Evolutionary conservation across 2,888 invertebrate genomes (phyloP).

Genomic region (Cactoblastis cactorum): DNA sequence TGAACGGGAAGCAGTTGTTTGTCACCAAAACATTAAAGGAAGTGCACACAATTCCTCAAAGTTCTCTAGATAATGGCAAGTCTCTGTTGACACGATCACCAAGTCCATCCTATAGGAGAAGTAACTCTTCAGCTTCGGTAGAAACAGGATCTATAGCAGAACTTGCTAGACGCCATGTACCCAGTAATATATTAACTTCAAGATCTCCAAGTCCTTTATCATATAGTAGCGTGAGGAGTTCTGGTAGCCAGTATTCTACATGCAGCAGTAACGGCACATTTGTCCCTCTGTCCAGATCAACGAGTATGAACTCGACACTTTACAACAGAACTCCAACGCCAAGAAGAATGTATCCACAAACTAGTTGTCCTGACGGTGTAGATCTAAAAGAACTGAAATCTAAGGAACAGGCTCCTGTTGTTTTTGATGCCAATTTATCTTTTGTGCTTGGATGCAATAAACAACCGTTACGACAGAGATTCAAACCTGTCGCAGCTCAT

Average conservation of each 20-base stretch:
- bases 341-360: slow-evolving; percentile 84
- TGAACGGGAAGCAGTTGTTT: slow-evolving; percentile 60
- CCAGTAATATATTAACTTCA: slow-evolving; percentile 55
- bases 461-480: slow-evolving; percentile 83
- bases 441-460: slow-evolving; percentile 87
- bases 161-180: slow-evolving; percentile 63
- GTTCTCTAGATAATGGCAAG: slow-evolving; percentile 39
- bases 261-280: slow-evolving; percentile 70
- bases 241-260: slow-evolving; percentile 67
- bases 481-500: slow-evolving; percentile 87
- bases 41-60: slow-evolving; percentile 56
- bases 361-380: slow-evolving; percentile 59
- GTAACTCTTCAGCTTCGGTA: slow-evolving; percentile 57
- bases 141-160: slow-evolving; percentile 74
- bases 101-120: slow-evolving; percentile 63
- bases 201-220: slow-evolving; percentile 80
- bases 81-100: slow-evolving; percentile 52
- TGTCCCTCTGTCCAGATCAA: slow-evolving; percentile 62
- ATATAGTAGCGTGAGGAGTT: slow-evolving; percentile 60
- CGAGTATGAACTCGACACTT: slow-evolving; percentile 61
- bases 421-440: slow-evolving; percentile 89
- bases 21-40: slow-evolving; percentile 68
- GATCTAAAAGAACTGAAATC: slow-evolving; percentile 80
- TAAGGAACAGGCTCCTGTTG: slow-evolving; percentile 87
- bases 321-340: slow-evolving; percentile 77